Percentiles rank a stretch among this genome's conserved stretches.
phyloP scores from a whole-genome alignment of 2,797 vertebrate genomes.

The Mustela erminea region DNA sequence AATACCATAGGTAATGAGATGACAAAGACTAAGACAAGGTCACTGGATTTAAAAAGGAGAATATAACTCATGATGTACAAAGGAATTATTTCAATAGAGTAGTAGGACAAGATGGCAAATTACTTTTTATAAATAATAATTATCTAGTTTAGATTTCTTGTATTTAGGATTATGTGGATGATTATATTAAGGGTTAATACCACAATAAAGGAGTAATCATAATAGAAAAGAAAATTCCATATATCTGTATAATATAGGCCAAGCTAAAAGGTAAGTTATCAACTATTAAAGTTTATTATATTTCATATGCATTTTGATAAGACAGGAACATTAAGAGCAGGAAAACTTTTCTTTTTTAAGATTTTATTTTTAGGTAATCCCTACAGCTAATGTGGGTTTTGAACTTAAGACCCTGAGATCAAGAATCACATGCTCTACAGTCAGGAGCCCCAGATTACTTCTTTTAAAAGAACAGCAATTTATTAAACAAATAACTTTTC shows the following conservation, averaged over 20 bases:
- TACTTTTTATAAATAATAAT: conserved; percentile 28
- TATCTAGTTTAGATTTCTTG: conserved; percentile 2
- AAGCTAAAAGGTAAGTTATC: background rate
- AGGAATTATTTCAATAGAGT: background rate
- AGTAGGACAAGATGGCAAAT: background rate
- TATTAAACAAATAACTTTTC: background rate
- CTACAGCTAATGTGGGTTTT: background rate
- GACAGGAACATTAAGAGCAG: background rate
- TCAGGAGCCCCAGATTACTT: background rate
- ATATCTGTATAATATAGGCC: background rate
- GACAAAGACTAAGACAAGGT: background rate
- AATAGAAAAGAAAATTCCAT: background rate
- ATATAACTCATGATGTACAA: background rate
- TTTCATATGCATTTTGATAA: background rate
- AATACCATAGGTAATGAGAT: background rate
- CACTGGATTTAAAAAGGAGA: background rate
- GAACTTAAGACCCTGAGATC: background rate
- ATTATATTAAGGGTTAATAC: conserved; percentile 8
- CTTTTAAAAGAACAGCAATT: background rate
- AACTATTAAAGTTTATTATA: background rate
- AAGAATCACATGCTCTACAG: background rate
- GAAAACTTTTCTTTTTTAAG: background rate
- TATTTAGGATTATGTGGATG: background rate
- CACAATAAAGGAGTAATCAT: background rate
- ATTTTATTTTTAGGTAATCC: background rate